Evolutionary conservation across 1,140 invertebrate species (phyloP), one percentile per base, ranked within the genome.

Genomic region (Zaprionus gabonicus): DNA sequence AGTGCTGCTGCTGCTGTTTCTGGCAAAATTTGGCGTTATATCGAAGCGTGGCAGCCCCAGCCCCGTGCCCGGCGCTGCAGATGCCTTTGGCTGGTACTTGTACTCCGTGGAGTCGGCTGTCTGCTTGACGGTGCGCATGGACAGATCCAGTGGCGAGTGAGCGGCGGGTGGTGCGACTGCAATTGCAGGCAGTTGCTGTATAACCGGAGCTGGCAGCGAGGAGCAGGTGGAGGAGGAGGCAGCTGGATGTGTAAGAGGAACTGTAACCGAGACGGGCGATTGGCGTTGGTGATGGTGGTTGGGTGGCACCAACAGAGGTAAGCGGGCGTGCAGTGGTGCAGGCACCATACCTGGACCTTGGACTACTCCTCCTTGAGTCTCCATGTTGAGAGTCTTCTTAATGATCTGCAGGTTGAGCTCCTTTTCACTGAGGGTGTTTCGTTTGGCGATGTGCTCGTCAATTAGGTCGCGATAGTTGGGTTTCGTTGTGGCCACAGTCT

Each of bases 41-140:
- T 95, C 95, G 1, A 95, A 94, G 77, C 95, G 55, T 0, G 91
- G 91, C 27, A 92, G 46, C 6, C 81, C 80, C 5, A 81, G 1
- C 2, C 85, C 76, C 1, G 56, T 77, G 38, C 36, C 60, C 13
- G 31, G 9, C 0, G 94, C 93, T 1, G 93, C 94, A 28, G 20
- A 2, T 4, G 6, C 34, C 63, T 62, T 67, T 4, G 74, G 62
- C 55, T 81, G 82, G 58, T 96, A 96, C 80, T 96, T 96, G 82
- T 96, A 95, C 1, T 96, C 95, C 1, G 97, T 97, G 1, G 97
- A 97, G 92, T 97, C 97, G 0, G 97, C 97, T 1, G 96, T 96
- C 41, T 96, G 97, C 81, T 97, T 95, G 0, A 97, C 95, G 0
- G 97, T 97, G 90, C 97, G 97, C 38, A 97, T 96, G 0, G 97